Evolutionary conservation across 2,797 vertebrate species (phyloP), one percentile per base, ranked within the genome.

Genomic region (Jordanella pulchra): DNA sequence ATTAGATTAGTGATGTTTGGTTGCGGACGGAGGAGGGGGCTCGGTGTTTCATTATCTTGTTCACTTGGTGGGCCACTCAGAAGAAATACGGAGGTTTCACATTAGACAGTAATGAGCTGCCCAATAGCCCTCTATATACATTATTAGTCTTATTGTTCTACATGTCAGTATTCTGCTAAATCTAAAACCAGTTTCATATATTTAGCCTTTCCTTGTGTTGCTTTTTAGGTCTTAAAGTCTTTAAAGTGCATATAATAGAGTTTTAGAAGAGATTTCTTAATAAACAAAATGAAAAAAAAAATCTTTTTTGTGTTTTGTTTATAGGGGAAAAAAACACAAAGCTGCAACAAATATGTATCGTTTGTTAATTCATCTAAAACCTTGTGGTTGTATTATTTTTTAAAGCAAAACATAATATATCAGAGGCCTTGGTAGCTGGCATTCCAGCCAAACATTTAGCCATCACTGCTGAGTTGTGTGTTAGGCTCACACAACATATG

Each of bases 1-100:
- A 94, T 95, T 93, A 95, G 90, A 94, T 92, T 91, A 93, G 89
- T 76, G 76, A 87, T 80, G 85, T 91, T 92, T 88, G 87, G 88
- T 88, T 88, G 85, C 72, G 79, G 78, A 81, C 48, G 53, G 69
- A 70, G 65, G 32, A 61, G 75, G 65, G 71, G 65, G 71, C 75
- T 55, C 72, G 80, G 76, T 70, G 86, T 88, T 87, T 91, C 83
- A 87, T 92, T 87, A 88, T 89, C 79, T 85, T 70, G 82, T 89
- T 86, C 84, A 78, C 80, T 86, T 67, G 75, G 84, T 89, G 77
- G 84, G 83, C 83, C 87, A 77, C 85, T 69, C 83, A 83, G 82
- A 88, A 86, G 87, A 90, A 83, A 87, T 35, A 86, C 61, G 81
- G 67, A 86, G 78, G 69, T 71, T 74, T 74, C 81, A 86, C 61